Conservation (phyloP, 1,140 invertebrate species). For the Metaphire vulgaris region DNA sequence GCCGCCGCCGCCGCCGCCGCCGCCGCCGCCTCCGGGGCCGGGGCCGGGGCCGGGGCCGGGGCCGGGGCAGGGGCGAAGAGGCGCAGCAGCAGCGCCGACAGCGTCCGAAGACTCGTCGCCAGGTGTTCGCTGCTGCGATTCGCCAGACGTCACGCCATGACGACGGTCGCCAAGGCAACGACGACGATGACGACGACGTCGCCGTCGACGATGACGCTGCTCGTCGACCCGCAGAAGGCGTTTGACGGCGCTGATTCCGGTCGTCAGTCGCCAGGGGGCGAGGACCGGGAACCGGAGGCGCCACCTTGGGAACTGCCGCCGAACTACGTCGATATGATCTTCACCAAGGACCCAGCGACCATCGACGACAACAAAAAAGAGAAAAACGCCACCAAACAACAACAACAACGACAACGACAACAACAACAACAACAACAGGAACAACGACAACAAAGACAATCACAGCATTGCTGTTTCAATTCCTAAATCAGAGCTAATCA, state of each 20-base stretch:
- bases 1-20: too few species aligned
- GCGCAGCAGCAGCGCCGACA: slow-evolving; percentile 20
- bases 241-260: neutral
- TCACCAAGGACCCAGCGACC: slow-evolving; percentile 5
- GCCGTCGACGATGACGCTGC: neutral
- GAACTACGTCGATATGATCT: slow-evolving; percentile 23
- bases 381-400: neutral
- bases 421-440: neutral
- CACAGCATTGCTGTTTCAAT: neutral
- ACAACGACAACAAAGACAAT: neutral
- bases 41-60: neutral
- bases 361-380: slow-evolving; percentile 1
- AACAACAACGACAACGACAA: neutral
- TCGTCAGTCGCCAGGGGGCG: neutral
- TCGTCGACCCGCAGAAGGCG: neutral
- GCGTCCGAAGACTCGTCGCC: slow-evolving; percentile 10
- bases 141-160: neutral
- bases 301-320: slow-evolving; percentile 20
- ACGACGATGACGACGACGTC: neutral
- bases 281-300: neutral
- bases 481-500: neutral
- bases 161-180: neutral
- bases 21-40: neutral
- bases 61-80: neutral
- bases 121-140: slow-evolving; percentile 4